These are phyloP conservation scores for Styela clava DNA, from an alignment of 23 tunicate genomes.

Conservation along the genomic window DNA sequence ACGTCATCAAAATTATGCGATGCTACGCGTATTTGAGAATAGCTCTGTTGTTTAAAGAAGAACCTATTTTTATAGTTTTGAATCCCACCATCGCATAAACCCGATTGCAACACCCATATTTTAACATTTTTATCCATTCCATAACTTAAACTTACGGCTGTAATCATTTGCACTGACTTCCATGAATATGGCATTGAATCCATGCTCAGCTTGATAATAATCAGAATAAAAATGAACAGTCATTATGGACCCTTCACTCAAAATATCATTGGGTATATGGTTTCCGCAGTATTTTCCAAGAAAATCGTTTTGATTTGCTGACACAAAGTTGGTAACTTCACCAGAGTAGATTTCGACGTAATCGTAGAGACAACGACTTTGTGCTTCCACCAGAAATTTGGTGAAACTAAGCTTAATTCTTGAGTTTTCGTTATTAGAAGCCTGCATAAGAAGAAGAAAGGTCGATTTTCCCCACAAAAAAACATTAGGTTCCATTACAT, in stretches of 20 bases:
- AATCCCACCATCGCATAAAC: no score
- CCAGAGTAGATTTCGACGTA: background rate
- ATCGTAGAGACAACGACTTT: background rate
- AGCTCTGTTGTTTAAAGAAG: no score
- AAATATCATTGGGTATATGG: background rate
- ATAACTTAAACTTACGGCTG: background rate
- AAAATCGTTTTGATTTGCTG: background rate
- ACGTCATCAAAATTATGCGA: no score
- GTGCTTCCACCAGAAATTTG: background rate
- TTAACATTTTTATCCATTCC: no score
- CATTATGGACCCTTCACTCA: background rate
- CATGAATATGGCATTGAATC: background rate
- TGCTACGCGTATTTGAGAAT: no score
- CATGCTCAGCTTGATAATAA: background rate
- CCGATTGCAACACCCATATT: no score
- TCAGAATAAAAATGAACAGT: background rate
- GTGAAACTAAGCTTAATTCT: background rate
- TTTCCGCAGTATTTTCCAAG: conserved; percentile 6
- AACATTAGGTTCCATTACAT: no score
- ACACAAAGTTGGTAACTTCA: background rate
- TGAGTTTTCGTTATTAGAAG: background rate
- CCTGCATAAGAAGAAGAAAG: no score
- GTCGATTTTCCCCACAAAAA: no score
- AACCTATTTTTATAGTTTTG: no score
- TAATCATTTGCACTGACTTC: background rate